Conservation (phyloP, 2,113 vertebrate species). For the Catharus fuscescens region DNA sequence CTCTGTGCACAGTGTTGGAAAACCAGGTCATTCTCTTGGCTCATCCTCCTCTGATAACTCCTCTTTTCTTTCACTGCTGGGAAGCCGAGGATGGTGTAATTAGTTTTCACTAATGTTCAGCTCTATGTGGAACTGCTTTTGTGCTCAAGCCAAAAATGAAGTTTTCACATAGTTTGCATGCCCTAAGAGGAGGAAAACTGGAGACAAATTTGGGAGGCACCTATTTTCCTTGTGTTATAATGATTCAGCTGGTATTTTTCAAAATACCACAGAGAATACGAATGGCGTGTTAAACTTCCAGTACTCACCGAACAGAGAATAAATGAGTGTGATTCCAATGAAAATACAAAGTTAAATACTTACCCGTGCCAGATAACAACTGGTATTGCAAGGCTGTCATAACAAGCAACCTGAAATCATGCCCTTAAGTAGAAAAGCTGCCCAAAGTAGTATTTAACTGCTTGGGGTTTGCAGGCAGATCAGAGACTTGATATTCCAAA, state of each 20-base stretch:
- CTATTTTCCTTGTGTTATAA: not conserved
- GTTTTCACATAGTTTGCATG: slow-evolving; percentile 31
- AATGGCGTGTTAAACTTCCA: slow-evolving; percentile 16
- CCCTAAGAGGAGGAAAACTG: not conserved
- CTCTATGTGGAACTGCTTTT: not conserved
- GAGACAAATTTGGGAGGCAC: not conserved
- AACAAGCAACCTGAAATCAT: not conserved
- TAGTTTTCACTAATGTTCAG: slow-evolving; percentile 36
- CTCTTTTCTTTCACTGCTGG: slow-evolving; percentile 5
- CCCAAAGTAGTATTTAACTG: not conserved
- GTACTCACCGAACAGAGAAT: not conserved
- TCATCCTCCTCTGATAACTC: slow-evolving; percentile 47
- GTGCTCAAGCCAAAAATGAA: not conserved
- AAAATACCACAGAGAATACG: slow-evolving; percentile 6
- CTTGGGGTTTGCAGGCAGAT: not conserved
- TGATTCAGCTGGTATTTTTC: slow-evolving; percentile 27
- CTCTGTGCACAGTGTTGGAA: not conserved
- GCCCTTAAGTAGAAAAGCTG: not conserved
- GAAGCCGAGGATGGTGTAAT: slow-evolving; percentile 24
- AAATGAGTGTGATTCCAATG: not conserved
- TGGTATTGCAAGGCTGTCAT: not conserved
- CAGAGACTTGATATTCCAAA: not conserved
- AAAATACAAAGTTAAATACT: not conserved
- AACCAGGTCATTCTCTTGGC: slow-evolving; percentile 63
- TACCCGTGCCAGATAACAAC: not conserved